phyloP scores from a whole-genome alignment of 2,888 invertebrate species.

The Orthosia gothica region DNA sequence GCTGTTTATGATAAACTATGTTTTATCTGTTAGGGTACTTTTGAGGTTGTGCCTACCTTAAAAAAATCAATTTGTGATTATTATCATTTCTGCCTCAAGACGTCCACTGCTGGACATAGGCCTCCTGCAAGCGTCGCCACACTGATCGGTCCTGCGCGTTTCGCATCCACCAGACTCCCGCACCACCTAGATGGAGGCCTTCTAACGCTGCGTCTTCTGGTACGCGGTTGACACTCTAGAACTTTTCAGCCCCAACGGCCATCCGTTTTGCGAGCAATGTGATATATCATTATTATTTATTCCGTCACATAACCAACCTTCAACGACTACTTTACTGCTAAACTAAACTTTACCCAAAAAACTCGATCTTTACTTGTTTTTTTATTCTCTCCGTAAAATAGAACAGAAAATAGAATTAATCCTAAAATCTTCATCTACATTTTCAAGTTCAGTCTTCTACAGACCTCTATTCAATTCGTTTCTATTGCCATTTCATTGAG shows the following conservation, averaged over 20 bases:
- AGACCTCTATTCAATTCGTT: constrained; percentile 22
- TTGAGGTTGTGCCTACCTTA: neutral
- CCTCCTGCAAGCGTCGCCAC: no score
- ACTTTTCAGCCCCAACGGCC: no score
- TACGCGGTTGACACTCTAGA: no score
- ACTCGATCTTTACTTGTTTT: neutral
- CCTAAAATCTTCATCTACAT: constrained; percentile 38
- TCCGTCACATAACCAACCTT: neutral
- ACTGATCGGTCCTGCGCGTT: no score
- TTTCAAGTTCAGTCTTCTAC: constrained; percentile 28
- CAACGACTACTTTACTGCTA: neutral
- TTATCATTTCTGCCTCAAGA: neutral
- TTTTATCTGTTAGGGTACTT: neutral
- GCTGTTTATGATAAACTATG: no score
- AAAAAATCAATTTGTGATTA: neutral
- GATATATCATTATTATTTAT: constrained; percentile 6
- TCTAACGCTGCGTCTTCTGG: no score
- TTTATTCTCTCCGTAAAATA: constrained; percentile 11
- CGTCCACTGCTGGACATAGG: no score
- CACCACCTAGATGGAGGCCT: no score
- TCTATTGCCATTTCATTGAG: constrained; percentile 32
- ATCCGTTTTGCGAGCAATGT: neutral
- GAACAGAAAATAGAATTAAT: constrained; percentile 25
- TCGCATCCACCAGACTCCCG: no score
- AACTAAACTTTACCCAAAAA: neutral